Conservation (phyloP, 2,797 vertebrate genomes). For the Pseudochirops cupreus region DNA sequence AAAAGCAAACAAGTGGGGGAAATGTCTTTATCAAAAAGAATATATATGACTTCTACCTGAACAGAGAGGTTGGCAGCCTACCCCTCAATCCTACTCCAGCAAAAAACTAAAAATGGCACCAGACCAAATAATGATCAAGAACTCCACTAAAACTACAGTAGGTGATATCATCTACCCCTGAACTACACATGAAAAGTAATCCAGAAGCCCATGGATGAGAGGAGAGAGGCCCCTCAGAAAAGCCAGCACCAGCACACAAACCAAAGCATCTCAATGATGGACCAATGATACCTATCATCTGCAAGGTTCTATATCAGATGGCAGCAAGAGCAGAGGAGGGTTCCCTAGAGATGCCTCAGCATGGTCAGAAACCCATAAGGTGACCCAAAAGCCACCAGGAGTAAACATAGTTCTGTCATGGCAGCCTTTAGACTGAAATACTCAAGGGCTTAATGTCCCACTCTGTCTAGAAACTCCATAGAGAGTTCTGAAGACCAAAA, state of each 20-base stretch:
- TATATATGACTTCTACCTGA: background rate
- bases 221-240: background rate
- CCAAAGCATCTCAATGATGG: background rate
- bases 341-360: background rate
- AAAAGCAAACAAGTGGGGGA: background rate
- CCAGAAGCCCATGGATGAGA: background rate
- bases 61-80: background rate
- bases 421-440: background rate
- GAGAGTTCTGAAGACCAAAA: background rate
- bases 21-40: background rate
- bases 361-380: background rate
- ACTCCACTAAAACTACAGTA: no score
- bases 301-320: background rate
- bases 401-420: background rate
- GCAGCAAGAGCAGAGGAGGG: background rate
- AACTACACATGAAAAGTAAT: no score
- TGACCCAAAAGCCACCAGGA: background rate
- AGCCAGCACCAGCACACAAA: background rate
- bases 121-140: background rate
- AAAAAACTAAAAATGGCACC: background rate
- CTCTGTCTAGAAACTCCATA: background rate
- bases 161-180: no score
- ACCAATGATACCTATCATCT: background rate
- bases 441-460: background rate
- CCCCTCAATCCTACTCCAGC: background rate